These are phyloP conservation scores for Pimephales promelas DNA, from an alignment of 2,113 vertebrate genomes.

Conservation along the genomic window DNA sequence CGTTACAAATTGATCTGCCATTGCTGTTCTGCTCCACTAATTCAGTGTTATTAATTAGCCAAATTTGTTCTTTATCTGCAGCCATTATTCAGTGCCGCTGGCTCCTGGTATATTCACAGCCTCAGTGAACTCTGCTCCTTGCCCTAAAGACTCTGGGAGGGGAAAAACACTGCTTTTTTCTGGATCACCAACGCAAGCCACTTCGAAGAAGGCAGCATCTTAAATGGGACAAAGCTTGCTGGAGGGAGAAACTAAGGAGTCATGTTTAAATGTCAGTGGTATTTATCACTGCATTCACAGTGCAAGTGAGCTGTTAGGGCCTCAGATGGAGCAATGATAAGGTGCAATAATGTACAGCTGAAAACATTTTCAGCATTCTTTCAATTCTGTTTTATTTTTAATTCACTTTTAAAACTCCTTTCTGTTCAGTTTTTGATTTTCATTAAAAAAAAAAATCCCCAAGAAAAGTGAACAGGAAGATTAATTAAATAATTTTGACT, in stretches of 20 bases:
- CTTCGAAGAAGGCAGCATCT: background rate
- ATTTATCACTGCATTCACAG: background rate
- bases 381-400: background rate
- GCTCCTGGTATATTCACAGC: slow-evolving; percentile 20
- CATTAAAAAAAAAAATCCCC: background rate
- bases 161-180: slow-evolving; percentile 15
- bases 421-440: background rate
- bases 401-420: too few relatives aligned
- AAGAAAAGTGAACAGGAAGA: background rate
- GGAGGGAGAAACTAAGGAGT: slow-evolving; percentile 48
- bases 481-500: too few relatives aligned
- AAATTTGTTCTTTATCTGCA: slow-evolving; percentile 33
- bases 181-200: slow-evolving; percentile 27
- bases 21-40: slow-evolving; percentile 55
- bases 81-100: background rate
- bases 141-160: slow-evolving; percentile 43
- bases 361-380: background rate
- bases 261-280: slow-evolving; percentile 53
- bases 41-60: slow-evolving; percentile 65
- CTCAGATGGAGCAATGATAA: background rate
- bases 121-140: slow-evolving; percentile 29
- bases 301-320: slow-evolving; percentile 39
- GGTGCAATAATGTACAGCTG: too few relatives aligned
- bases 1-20: slow-evolving; percentile 56
- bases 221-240: slow-evolving; percentile 60